Conservation (phyloP, 2,888 invertebrate genomes). For the Pollenia labialis region DNA sequence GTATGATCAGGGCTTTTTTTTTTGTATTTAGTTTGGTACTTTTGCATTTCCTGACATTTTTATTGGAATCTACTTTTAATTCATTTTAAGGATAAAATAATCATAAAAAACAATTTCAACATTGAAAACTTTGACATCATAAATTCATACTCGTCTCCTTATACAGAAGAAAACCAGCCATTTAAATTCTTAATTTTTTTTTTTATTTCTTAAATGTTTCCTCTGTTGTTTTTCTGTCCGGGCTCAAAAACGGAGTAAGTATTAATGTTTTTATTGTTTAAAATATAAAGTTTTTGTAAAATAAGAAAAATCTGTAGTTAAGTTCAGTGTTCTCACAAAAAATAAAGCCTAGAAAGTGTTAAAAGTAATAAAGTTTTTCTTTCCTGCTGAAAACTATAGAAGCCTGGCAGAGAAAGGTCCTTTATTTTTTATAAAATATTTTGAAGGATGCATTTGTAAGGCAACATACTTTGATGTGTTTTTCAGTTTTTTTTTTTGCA, state of each 20-base stretch:
- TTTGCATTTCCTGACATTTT: slow-evolving; percentile 75
- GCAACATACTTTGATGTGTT: slow-evolving; percentile 51
- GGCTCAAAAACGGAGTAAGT: slow-evolving; percentile 55
- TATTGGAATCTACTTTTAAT: slow-evolving; percentile 75
- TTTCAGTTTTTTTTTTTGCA: neutral
- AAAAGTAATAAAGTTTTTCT: slow-evolving; percentile 63
- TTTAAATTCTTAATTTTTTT: slow-evolving; percentile 25
- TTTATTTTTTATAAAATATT: slow-evolving; percentile 33
- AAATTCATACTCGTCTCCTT: slow-evolving; percentile 52
- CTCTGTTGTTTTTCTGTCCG: slow-evolving; percentile 15
- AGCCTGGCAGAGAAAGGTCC: slow-evolving; percentile 25
- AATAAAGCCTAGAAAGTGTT: slow-evolving; percentile 70
- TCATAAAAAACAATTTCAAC: slow-evolving; percentile 17
- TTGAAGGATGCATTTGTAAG: slow-evolving; percentile 54
- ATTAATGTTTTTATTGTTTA: slow-evolving; percentile 53
- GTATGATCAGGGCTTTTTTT: slow-evolving; percentile 31
- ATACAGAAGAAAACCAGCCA: slow-evolving; percentile 9
- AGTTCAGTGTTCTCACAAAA: slow-evolving; percentile 33
- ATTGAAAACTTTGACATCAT: slow-evolving; percentile 69
- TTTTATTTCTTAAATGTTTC: slow-evolving; percentile 29
- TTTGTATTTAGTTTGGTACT: neutral
- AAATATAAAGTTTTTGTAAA: slow-evolving; percentile 39
- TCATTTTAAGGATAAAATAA: slow-evolving; percentile 41
- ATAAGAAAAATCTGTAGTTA: neutral
- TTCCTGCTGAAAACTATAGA: slow-evolving; percentile 11